phyloP scores from a whole-genome alignment of 2,113 vertebrate genomes.

The Alosa alosa region DNA sequence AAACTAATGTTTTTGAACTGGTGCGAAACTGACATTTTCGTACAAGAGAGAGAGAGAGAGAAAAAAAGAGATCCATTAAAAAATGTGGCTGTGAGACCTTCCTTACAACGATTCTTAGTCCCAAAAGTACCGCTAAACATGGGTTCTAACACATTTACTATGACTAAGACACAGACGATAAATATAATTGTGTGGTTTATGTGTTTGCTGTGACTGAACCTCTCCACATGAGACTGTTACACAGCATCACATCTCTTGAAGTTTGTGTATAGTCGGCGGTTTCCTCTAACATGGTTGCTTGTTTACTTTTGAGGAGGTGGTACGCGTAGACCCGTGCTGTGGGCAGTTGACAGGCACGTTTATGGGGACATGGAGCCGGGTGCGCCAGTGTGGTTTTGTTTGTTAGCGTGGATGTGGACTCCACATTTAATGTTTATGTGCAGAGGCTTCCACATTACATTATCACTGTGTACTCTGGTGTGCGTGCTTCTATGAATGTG shows the following conservation, averaged over 20 bases:
- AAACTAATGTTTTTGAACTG: not conserved
- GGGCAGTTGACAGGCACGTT: not conserved
- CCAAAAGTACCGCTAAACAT: not conserved
- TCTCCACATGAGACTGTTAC: not conserved
- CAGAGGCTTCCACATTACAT: slow-evolving; percentile 4
- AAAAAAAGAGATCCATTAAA: not conserved
- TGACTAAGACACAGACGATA: not conserved
- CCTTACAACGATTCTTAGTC: not conserved
- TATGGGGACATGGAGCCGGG: not conserved
- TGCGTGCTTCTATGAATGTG: not conserved
- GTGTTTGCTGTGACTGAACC: not conserved
- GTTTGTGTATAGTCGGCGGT: not conserved
- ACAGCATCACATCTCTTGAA: not conserved
- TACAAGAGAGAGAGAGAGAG: not conserved
- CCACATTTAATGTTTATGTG: not conserved
- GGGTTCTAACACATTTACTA: not conserved
- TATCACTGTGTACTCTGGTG: not conserved
- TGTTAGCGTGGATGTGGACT: slow-evolving; percentile 11
- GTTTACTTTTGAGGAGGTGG: slow-evolving; percentile 8
- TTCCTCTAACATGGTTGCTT: not conserved
- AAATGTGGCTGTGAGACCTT: not conserved
- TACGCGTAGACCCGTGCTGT: not conserved
- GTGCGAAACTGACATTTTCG: slow-evolving; percentile 10
- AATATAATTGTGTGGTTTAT: not conserved
- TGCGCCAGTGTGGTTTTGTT: slow-evolving; percentile 2